Evolutionary conservation across 2,888 invertebrate species (phyloP).

Genomic region (Lutraria lutraria): DNA sequence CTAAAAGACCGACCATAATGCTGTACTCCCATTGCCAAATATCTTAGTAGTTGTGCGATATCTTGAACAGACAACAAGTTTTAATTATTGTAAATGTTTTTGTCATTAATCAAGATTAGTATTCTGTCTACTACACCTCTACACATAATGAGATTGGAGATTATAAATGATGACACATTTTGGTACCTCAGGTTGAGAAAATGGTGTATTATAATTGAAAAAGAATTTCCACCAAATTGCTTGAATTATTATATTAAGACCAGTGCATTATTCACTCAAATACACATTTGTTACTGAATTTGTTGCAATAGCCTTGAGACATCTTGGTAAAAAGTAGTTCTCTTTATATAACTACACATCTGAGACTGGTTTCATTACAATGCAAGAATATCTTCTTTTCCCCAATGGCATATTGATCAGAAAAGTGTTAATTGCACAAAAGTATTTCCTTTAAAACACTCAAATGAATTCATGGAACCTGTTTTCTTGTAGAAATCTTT

Average conservation of each 20-base stretch:
- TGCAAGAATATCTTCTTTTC: neutral
- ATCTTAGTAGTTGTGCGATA: neutral
- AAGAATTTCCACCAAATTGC: neutral
- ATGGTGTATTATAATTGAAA: neutral
- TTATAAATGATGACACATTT: neutral
- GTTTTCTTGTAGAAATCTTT: neutral
- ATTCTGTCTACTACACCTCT: neutral
- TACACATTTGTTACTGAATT: neutral
- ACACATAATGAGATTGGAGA: no score
- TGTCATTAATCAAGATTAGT: constrained; percentile 9
- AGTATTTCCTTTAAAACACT: neutral
- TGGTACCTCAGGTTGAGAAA: neutral
- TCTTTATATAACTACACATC: neutral
- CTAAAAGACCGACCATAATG: no score
- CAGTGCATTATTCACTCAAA: neutral
- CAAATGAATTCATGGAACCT: neutral
- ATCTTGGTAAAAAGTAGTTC: neutral
- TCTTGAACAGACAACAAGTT: neutral
- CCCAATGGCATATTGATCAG: neutral
- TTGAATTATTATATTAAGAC: neutral
- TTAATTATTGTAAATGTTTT: neutral
- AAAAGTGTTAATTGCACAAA: constrained; percentile 1
- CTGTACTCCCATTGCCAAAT: no score
- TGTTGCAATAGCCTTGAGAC: neutral
- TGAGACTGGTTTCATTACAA: constrained; percentile 1